phyloP scores from a whole-genome alignment of 2,113 vertebrate species.

The Panurus biarmicus region DNA sequence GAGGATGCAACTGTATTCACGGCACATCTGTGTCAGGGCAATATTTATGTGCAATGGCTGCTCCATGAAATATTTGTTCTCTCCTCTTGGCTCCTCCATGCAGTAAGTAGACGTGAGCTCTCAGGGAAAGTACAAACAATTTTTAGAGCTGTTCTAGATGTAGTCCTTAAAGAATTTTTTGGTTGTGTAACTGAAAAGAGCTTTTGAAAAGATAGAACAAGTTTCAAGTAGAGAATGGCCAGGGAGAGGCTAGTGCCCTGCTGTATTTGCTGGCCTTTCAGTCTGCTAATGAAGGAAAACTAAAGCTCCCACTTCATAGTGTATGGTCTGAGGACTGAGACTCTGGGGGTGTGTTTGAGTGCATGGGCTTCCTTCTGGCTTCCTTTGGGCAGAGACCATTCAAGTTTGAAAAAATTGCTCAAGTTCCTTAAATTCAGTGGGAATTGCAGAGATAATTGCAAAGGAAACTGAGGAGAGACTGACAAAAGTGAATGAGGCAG shows the following conservation, averaged over 20 bases:
- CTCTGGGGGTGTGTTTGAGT: not conserved
- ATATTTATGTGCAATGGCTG: not conserved
- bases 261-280: not conserved
- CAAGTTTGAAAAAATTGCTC: not conserved
- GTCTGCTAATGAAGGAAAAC: not conserved
- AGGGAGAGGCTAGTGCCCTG: not conserved
- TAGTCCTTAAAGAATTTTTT: not conserved
- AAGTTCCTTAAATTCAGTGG: not conserved
- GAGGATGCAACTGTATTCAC: not conserved
- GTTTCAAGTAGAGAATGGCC: not conserved
- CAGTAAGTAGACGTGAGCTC: not conserved
- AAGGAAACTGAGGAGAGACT: not conserved
- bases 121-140: not conserved
- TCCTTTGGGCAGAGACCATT: not conserved
- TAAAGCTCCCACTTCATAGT: not conserved
- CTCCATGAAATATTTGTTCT: not conserved
- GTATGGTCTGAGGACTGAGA: not conserved
- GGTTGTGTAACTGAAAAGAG: not conserved
- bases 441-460: not conserved
- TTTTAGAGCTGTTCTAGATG: not conserved
- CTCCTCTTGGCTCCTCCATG: not conserved
- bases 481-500: not conserved
- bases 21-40: not conserved
- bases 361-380: not conserved
- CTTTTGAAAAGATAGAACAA: not conserved